Percentiles rank a stretch among this genome's conserved stretches.
Conservation (phyloP, 2,113 vertebrate species). For the Carassius carassius region DNA sequence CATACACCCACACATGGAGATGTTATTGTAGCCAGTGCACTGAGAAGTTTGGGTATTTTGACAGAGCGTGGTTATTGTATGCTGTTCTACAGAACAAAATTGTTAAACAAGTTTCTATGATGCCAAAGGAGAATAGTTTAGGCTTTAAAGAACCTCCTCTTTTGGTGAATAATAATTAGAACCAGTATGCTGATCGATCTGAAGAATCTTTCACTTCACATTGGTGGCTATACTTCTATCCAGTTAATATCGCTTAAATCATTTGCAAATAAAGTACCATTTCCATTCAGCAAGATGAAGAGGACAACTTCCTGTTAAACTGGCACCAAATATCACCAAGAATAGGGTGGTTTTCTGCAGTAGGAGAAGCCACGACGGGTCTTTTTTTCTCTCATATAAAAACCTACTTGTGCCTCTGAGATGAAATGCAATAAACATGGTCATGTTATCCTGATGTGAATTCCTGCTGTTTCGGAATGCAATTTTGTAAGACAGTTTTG, state of each 20-base stretch:
- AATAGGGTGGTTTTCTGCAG: background rate
- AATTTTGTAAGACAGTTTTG: background rate
- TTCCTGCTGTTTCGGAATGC: too few species aligned
- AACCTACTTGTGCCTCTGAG: background rate
- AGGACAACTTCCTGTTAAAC: background rate
- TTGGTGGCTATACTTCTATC: too few species aligned
- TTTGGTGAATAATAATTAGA: background rate
- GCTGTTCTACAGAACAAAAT: background rate
- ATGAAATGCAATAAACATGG: too few species aligned
- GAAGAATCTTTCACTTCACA: background rate
- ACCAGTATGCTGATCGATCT: background rate
- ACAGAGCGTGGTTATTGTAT: background rate
- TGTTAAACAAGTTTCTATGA: background rate
- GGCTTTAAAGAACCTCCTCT: background rate
- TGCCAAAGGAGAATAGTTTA: background rate
- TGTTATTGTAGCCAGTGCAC: background rate
- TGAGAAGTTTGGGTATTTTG: background rate
- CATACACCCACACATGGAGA: constrained; percentile 7
- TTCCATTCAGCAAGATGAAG: background rate
- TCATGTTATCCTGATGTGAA: too few species aligned
- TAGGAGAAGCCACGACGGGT: background rate
- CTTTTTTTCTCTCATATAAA: background rate
- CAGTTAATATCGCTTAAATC: too few species aligned
- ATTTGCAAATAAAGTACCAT: background rate
- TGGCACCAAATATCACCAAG: background rate